phyloP scores from a whole-genome alignment of 1,140 invertebrate species.

The Euglossa dilemma region DNA sequence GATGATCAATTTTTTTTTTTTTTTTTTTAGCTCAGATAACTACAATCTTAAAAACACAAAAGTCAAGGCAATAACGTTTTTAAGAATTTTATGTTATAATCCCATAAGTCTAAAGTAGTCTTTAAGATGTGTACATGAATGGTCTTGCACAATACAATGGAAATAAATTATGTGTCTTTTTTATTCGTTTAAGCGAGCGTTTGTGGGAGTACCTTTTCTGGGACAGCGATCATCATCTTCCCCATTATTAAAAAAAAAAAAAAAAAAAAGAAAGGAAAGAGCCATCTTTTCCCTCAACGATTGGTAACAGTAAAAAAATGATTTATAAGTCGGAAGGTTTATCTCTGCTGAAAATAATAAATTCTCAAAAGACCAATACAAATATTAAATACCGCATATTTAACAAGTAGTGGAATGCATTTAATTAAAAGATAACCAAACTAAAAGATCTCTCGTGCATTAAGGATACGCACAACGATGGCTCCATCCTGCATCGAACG shows the following conservation, averaged over 20 bases:
- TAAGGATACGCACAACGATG: conserved; percentile 15
- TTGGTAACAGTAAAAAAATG: conserved; percentile 52
- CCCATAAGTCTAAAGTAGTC: conserved; percentile 82
- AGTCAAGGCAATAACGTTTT: conserved; percentile 72
- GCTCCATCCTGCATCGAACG: conserved; percentile 21
- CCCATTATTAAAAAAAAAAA: too few species aligned
- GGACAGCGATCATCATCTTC: too few species aligned
- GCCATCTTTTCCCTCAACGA: conserved; percentile 64
- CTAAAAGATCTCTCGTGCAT: conserved; percentile 30
- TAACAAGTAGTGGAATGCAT: too few species aligned
- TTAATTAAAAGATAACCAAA: conserved; percentile 38
- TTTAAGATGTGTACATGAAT: conserved; percentile 80
- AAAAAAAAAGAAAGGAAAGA: conserved; percentile 60
- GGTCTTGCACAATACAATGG: conserved; percentile 82
- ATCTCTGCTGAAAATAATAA: conserved; percentile 61
- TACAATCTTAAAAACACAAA: conserved; percentile 59
- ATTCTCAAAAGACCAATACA: conserved; percentile 47
- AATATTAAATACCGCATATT: too few species aligned
- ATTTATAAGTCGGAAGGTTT: conserved; percentile 57
- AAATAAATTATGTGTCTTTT: conserved; percentile 81
- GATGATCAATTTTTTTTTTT: conserved; percentile 35
- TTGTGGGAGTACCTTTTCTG: too few species aligned
- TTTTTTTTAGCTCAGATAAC: conserved; percentile 48
- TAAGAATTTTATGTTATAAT: conserved; percentile 82
- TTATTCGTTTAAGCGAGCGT: conserved; percentile 71